Evolutionary conservation across 2,113 vertebrate genomes (phyloP).

Genomic region (Benitochromis conjunctus): DNA sequence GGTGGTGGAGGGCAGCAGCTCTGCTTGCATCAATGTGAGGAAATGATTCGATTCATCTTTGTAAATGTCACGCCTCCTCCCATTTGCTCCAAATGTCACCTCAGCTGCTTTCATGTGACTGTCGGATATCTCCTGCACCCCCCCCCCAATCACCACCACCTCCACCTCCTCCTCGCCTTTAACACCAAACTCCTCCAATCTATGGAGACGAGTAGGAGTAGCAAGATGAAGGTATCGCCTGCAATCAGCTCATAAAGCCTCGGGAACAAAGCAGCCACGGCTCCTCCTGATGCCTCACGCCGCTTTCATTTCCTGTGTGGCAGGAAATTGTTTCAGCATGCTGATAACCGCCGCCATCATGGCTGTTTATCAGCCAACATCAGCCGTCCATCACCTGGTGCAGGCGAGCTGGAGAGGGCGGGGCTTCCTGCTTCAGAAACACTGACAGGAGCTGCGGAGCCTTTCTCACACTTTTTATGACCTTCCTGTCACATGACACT

Average conservation of each 20-base stretch:
- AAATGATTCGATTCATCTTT: background rate
- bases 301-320: slow-evolving; percentile 91
- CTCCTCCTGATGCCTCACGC: slow-evolving; percentile 15
- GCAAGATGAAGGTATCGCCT: slow-evolving; percentile 55
- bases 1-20: background rate
- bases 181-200: no score
- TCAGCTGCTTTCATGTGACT: slow-evolving; percentile 24
- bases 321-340: slow-evolving; percentile 86
- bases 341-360: slow-evolving; percentile 36
- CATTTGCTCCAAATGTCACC: slow-evolving; percentile 28
- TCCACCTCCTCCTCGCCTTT: background rate
- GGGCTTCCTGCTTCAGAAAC: background rate
- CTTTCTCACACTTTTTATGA: background rate
- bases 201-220: background rate
- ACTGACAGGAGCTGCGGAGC: background rate
- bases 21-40: background rate
- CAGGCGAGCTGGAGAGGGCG: background rate
- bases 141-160: background rate
- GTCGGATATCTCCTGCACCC: slow-evolving; percentile 7
- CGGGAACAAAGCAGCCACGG: slow-evolving; percentile 53
- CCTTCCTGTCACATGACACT: background rate
- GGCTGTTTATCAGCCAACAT: slow-evolving; percentile 31
- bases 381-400: background rate
- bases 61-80: slow-evolving; percentile 23
- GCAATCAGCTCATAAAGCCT: slow-evolving; percentile 68